Conservation (phyloP, 2,888 invertebrate species). For the Carabus problematicus region DNA sequence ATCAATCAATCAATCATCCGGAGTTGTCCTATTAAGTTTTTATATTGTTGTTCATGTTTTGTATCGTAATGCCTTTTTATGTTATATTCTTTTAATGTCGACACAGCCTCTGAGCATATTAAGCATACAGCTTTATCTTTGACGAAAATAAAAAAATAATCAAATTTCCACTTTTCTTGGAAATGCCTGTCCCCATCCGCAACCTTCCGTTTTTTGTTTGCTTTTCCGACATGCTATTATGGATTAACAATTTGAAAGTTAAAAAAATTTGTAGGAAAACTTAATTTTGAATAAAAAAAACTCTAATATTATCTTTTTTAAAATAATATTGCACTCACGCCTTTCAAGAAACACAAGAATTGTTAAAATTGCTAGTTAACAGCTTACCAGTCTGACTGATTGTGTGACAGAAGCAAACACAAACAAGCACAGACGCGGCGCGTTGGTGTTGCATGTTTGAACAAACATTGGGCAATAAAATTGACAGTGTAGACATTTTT, state of each 20-base stretch:
- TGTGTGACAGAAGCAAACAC: slow-evolving; percentile 10
- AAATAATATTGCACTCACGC: slow-evolving; percentile 27
- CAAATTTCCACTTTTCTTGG: slow-evolving; percentile 4
- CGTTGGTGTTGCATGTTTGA: slow-evolving; percentile 27
- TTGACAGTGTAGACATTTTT: too few relatives aligned
- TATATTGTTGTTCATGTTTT: too few relatives aligned
- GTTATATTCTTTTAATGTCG: too few relatives aligned
- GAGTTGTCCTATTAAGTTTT: too few relatives aligned
- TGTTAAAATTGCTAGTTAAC: slow-evolving; percentile 7
- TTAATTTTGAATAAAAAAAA: slow-evolving; percentile 22
- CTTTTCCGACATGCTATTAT: slow-evolving; percentile 41
- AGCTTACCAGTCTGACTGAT: slow-evolving; percentile 11
- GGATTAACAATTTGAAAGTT: slow-evolving; percentile 29
- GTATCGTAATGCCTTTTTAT: too few relatives aligned
- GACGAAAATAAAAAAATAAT: too few relatives aligned
- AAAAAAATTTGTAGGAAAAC: slow-evolving; percentile 10
- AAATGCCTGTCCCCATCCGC: slow-evolving; percentile 15
- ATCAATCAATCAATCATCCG: too few relatives aligned
- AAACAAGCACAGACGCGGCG: slow-evolving; percentile 4
- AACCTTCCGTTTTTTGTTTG: slow-evolving; percentile 42
- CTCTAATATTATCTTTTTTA: slow-evolving; percentile 25
- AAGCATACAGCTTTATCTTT: too few relatives aligned
- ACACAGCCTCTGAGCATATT: too few relatives aligned
- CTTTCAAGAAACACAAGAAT: slow-evolving; percentile 14
- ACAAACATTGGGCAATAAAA: too few relatives aligned